A percentile compares a stretch with the other conserved stretches of the same genome.
These are phyloP conservation scores for Donacobius atricapilla DNA, from an alignment of 2,113 vertebrate species.

Conservation along the genomic window DNA sequence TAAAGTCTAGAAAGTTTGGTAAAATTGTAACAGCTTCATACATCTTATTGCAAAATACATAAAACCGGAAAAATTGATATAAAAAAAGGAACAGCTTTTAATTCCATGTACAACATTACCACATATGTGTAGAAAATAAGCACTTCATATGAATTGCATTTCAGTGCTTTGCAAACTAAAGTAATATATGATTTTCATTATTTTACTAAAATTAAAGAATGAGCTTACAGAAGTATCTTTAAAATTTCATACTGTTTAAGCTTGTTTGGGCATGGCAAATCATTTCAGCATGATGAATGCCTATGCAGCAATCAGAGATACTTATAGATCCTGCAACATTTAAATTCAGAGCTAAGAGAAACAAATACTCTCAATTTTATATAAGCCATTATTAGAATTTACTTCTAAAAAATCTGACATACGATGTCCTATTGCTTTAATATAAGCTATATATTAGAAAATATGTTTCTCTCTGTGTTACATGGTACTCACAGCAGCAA, in stretches of 20 bases:
- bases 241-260: constrained; percentile 73
- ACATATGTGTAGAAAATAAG: constrained; percentile 37
- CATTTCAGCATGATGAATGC: constrained; percentile 66
- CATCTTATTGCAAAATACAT: not conserved
- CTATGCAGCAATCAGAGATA: not conserved
- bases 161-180: constrained; percentile 58
- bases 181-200: constrained; percentile 80
- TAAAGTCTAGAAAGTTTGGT: not conserved
- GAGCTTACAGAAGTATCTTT: constrained; percentile 68
- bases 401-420: constrained; percentile 64
- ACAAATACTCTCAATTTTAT: constrained; percentile 67
- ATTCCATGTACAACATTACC: constrained; percentile 26
- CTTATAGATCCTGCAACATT: constrained; percentile 60
- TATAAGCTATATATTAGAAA: constrained; percentile 62
- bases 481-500: not conserved
- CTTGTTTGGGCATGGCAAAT: constrained; percentile 60
- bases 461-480: constrained; percentile 15
- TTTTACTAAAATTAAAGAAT: constrained; percentile 74
- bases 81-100: constrained; percentile 66
- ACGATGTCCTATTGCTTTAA: constrained; percentile 69
- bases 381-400: constrained; percentile 72
- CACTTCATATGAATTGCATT: constrained; percentile 60
- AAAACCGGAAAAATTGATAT: not conserved
- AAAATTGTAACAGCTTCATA: not conserved
- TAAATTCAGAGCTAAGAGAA: constrained; percentile 68